phyloP scores from a whole-genome alignment of 1,140 invertebrate genomes.

The Drosophila nikananu region DNA sequence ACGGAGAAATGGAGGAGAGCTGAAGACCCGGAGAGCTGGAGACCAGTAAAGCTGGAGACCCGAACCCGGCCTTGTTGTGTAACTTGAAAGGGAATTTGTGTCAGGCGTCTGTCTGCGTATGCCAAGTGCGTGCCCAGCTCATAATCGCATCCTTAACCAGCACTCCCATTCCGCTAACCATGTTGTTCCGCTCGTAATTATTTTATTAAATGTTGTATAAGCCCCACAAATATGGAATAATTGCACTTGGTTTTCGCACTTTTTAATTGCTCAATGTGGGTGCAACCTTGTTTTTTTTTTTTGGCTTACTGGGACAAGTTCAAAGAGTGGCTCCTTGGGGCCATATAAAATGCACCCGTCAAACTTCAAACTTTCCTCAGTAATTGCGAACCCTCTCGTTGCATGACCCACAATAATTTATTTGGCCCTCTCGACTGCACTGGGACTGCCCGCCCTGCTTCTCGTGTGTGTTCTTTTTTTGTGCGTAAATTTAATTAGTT shows the following conservation, averaged over 20 bases:
- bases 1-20: slow-evolving; percentile 2
- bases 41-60: too few relatives aligned
- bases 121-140: slow-evolving; percentile 33
- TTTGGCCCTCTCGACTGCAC: slow-evolving; percentile 31
- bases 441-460: slow-evolving; percentile 19
- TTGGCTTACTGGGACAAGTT: slow-evolving; percentile 55
- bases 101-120: slow-evolving; percentile 59
- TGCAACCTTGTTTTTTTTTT: slow-evolving; percentile 28
- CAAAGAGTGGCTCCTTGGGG: slow-evolving; percentile 48
- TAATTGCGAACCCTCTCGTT: slow-evolving; percentile 40
- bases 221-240: slow-evolving; percentile 27
- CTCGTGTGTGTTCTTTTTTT: slow-evolving; percentile 1
- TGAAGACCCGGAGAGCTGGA: slow-evolving; percentile 2
- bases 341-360: slow-evolving; percentile 36
- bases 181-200: slow-evolving; percentile 25
- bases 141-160: slow-evolving; percentile 7
- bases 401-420: slow-evolving; percentile 58
- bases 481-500: slow-evolving; percentile 45
- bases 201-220: slow-evolving; percentile 36
- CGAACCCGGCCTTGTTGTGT: slow-evolving; percentile 31
- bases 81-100: slow-evolving; percentile 59
- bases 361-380: slow-evolving; percentile 25
- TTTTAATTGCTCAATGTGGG: slow-evolving; percentile 39
- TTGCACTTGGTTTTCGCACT: slow-evolving; percentile 37
- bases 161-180: background rate